Percentiles rank a stretch among this genome's conserved stretches.
Evolutionary conservation across 2,113 vertebrate species (phyloP).

Genomic region (Phycodurus eques): DNA sequence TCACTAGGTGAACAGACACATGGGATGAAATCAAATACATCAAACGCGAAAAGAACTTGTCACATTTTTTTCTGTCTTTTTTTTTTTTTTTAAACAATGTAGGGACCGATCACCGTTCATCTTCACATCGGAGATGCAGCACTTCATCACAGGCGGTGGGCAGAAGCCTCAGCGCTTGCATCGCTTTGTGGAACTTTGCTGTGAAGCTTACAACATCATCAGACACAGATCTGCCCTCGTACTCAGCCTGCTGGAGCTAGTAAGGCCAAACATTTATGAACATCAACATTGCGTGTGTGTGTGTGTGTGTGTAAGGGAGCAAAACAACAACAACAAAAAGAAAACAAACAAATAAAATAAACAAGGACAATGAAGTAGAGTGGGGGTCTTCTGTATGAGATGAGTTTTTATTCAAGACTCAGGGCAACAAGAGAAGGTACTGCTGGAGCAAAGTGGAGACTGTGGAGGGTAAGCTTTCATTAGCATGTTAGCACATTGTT

Average conservation of each 20-base stretch:
- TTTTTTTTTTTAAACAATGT: background rate
- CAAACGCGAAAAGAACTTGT: background rate
- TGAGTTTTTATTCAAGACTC: too few relatives aligned
- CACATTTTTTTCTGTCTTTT: background rate
- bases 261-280: slow-evolving; percentile 56
- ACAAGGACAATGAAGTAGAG: too few relatives aligned
- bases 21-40: background rate
- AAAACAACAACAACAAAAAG: too few relatives aligned
- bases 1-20: background rate
- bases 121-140: slow-evolving; percentile 90
- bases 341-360: too few relatives aligned
- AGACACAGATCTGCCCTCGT: slow-evolving; percentile 78
- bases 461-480: too few relatives aligned
- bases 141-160: slow-evolving; percentile 87
- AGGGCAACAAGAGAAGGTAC: too few relatives aligned
- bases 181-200: slow-evolving; percentile 88
- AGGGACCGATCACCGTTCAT: slow-evolving; percentile 89
- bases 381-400: too few relatives aligned
- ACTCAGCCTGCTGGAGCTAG: slow-evolving; percentile 84
- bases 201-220: slow-evolving; percentile 82
- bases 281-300: too few relatives aligned
- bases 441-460: too few relatives aligned
- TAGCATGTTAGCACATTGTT: too few relatives aligned
- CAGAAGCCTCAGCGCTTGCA: slow-evolving; percentile 80
- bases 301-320: too few relatives aligned